Conservation (phyloP, 2,888 invertebrate genomes). For the Scrobipalpa costella region DNA sequence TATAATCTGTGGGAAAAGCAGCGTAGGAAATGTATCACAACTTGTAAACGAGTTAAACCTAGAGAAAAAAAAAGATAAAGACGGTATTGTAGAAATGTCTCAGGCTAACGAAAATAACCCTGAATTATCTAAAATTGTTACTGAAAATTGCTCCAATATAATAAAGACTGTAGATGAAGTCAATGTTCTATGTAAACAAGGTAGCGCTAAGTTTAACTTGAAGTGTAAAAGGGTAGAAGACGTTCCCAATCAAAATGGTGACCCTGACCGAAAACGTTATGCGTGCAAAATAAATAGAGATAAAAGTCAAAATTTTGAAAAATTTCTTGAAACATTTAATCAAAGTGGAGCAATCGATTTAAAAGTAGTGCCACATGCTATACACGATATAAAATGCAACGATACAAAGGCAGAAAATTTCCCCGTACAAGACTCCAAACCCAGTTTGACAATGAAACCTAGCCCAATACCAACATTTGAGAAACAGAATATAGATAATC, state of each 20-base stretch:
- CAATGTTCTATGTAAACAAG: neutral
- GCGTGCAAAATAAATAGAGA: neutral
- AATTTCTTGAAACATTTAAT: neutral
- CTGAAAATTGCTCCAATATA: neutral
- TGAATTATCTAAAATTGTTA: neutral
- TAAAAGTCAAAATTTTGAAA: neutral
- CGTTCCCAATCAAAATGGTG: neutral
- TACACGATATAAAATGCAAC: neutral
- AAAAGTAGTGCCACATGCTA: neutral
- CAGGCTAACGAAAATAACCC: neutral
- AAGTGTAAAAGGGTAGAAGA: neutral
- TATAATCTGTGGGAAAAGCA: neutral
- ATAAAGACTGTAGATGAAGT: neutral
- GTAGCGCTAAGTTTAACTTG: neutral
- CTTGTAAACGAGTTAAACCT: neutral
- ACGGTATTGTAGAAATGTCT: neutral
- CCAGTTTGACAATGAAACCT: neutral
- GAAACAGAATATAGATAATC: neutral
- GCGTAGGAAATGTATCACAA: conserved; percentile 1
- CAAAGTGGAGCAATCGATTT: neutral
- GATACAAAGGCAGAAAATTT: neutral
- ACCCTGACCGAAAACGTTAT: neutral
- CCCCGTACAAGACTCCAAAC: neutral
- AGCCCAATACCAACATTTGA: neutral
- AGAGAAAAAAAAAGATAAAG: neutral